These are phyloP conservation scores for Acanthornis magna DNA, from an alignment of 2,797 vertebrate species.

Conservation along the genomic window DNA sequence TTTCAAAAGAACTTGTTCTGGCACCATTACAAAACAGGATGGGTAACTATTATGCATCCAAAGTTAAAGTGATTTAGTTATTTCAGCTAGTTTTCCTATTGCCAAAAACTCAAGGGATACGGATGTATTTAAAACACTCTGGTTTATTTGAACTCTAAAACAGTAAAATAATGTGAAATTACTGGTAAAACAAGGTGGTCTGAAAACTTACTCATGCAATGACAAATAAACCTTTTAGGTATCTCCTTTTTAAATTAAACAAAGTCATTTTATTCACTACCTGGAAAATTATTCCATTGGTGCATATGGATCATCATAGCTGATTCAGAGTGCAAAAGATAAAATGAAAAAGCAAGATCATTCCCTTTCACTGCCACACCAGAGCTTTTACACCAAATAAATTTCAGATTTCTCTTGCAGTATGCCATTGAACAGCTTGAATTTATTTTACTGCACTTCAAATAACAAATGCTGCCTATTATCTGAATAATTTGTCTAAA, in stretches of 20 bases:
- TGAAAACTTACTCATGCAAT: not conserved
- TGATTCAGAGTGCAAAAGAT: not conserved
- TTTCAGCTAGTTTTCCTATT: not conserved
- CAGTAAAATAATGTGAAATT: constrained; percentile 19
- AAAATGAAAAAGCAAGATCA: not conserved
- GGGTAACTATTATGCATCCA: not conserved
- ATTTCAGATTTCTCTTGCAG: not conserved
- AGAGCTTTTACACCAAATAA: not conserved
- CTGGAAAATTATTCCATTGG: not conserved
- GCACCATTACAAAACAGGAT: not conserved
- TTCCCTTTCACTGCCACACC: not conserved
- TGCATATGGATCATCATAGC: not conserved
- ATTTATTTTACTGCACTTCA: not conserved
- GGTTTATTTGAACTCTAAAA: constrained; percentile 2
- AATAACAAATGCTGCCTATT: not conserved
- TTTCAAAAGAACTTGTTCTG: constrained; percentile 40
- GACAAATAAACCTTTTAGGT: not conserved
- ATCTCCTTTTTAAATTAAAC: not conserved
- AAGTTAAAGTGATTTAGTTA: not conserved
- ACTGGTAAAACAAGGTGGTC: not conserved
- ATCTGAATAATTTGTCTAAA: not conserved
- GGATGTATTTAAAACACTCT: not conserved
- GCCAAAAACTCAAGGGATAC: not conserved
- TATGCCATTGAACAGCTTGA: not conserved
- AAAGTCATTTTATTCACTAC: not conserved